Conservation (phyloP, 2,797 vertebrate species). For the Acipenser transmontanus region DNA sequence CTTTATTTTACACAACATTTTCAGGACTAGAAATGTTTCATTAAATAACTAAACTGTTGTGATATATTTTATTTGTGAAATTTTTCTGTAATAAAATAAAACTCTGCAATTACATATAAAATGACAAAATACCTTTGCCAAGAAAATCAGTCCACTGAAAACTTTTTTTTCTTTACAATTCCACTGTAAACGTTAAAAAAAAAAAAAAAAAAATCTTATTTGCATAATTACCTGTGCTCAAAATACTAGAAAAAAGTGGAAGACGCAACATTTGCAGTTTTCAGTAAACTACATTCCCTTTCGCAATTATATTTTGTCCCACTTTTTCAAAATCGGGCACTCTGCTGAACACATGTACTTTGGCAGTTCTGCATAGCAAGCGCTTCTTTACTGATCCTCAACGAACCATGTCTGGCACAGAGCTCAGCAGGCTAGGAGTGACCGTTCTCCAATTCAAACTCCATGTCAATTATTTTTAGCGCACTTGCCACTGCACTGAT, state of each 20-base stretch:
- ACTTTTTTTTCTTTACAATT: conserved; percentile 65
- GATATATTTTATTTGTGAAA: conserved; percentile 61
- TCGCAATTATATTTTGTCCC: conserved; percentile 84
- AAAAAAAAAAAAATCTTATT: conserved; percentile 68
- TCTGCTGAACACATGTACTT: conserved; percentile 75
- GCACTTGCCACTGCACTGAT: conserved; percentile 18
- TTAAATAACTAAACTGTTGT: conserved; percentile 84
- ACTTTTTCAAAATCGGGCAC: conserved; percentile 82
- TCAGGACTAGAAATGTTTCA: conserved; percentile 83
- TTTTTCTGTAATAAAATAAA: conserved; percentile 97
- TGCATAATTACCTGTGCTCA: conserved; percentile 84
- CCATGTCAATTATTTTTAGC: conserved; percentile 14
- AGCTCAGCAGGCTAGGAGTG: conserved; percentile 41
- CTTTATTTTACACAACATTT: conserved; percentile 87
- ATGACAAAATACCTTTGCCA: conserved; percentile 87
- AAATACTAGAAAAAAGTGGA: conserved; percentile 83
- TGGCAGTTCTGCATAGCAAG: conserved; percentile 84
- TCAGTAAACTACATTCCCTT: conserved; percentile 86
- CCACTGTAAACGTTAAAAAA: conserved; percentile 90
- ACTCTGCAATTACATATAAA: conserved; percentile 94
- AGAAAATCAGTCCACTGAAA: conserved; percentile 89
- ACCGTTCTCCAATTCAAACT: conserved; percentile 35
- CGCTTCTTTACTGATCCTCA: conserved; percentile 52
- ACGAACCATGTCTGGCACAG: conserved; percentile 33
- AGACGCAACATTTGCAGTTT: conserved; percentile 82